Percentiles rank a stretch among this genome's conserved stretches.
Evolutionary conservation across 92 coral and sea anemone genomes (phyloP).

Genomic region (Scolanthus callimorphus): DNA sequence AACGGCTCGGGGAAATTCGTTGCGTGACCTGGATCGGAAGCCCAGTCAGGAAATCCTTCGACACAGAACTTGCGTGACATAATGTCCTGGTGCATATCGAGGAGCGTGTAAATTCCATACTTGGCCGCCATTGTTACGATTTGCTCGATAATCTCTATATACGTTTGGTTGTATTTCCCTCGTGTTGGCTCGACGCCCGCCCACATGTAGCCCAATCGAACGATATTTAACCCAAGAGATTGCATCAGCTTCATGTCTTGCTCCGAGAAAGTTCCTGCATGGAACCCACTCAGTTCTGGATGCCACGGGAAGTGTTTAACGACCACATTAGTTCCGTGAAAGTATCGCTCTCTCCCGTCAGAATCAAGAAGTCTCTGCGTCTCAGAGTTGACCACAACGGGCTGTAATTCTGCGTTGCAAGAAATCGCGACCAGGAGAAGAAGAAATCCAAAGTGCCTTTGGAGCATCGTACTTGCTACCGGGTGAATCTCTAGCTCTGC

Average conservation of each 20-base stretch:
- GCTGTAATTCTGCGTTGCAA: conserved; percentile 32
- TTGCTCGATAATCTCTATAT: conserved; percentile 64
- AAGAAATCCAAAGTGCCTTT: too few relatives aligned
- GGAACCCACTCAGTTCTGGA: conserved; percentile 78
- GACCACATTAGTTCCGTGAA: conserved; percentile 95
- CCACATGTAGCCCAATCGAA: conserved; percentile 97
- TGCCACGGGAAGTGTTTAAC: conserved; percentile 95
- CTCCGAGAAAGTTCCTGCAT: conserved; percentile 78
- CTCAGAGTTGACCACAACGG: conserved; percentile 70
- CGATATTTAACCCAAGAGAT: conserved; percentile 88
- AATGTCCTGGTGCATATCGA: conserved; percentile 98
- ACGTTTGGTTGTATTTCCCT: conserved; percentile 85
- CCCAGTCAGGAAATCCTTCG: conserved; percentile 96
- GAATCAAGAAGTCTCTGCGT: conserved; percentile 71
- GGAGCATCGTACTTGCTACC: too few relatives aligned
- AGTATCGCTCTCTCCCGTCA: conserved; percentile 74
- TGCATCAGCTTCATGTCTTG: conserved; percentile 89
- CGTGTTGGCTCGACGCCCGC: conserved; percentile 88
- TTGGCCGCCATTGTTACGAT: conserved; percentile 75
- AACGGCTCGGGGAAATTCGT: conserved; percentile 82
- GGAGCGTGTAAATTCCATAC: conserved; percentile 81
- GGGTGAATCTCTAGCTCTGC: too few relatives aligned
- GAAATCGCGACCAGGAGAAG: not conserved
- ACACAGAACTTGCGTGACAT: conserved; percentile 90
- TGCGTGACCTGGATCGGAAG: conserved; percentile 75